Base-by-base conservation (phyloP, 1,140 invertebrate species). In the Lucilia cuprina region DNA sequence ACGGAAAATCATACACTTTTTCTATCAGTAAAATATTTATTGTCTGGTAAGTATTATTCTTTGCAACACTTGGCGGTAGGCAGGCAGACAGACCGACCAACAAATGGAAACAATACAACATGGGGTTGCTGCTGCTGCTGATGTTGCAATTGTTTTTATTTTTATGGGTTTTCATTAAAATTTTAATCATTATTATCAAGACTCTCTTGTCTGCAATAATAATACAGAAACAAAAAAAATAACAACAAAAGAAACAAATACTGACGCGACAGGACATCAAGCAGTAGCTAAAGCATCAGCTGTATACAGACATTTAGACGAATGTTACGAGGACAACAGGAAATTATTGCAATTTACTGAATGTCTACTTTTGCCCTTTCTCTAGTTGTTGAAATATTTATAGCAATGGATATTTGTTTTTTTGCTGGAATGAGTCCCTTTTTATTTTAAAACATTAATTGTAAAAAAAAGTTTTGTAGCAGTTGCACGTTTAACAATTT, bases 181-280 rank as follows among this genome's bases (percentile, higher is more conserved):
- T 60, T 60, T 60, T 60, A 60, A 60, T 60, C 55, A 60, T 60
- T 60, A 60, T 60, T 60, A 60, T 60, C 55, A 60, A 60, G 55
- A 60, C 14, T 17, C 12, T n/a, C 5, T n/a, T 60, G 14, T 60
- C 55, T 60, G 14, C 55, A 3, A n/a, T 7, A 60, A 14, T 10
- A 55, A 55, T 12, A 60, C 4, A 5, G 13, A 60, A 14, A 60
- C 55, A 60, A 60, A 17, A 60, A 41, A 10, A 41, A 41, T 8
- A n/a, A n/a, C n/a, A n/a, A n/a, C n/a, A n/a, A n/a, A n/a, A n/a
- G n/a, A n/a, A n/a, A n/a, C n/a, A n/a, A n/a, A 5, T 8, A 41
- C 5, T 41, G 41, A 60, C 55, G n/a, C n/a, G 55, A 60, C 55
- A 60, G 14, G 55, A 60, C 55, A 60, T 60, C 14, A 41, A n/a